A percentile compares a stretch with the other conserved stretches of the same genome.
These are phyloP conservation scores for Paramormyrops hopkinsi DNA, from an alignment of 2,797 vertebrate species.

Conservation along the genomic window DNA sequence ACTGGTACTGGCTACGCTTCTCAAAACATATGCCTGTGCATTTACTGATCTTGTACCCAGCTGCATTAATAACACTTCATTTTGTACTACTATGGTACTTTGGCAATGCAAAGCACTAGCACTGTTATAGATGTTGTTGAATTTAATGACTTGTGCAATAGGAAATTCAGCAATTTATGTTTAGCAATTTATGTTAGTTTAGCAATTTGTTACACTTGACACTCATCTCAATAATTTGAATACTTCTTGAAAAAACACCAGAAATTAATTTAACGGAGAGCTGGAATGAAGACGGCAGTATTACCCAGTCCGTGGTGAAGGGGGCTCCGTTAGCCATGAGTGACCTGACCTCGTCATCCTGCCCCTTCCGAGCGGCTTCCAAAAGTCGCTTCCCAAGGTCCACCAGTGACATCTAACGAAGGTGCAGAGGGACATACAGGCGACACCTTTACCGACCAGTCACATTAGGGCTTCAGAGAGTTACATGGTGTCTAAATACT, in stretches of 20 bases:
- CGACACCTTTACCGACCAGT: background rate
- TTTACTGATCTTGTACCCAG: background rate
- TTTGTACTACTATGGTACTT: background rate
- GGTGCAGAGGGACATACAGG: constrained; percentile 15
- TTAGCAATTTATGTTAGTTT: background rate
- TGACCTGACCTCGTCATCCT: constrained; percentile 82
- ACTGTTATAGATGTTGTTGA: background rate
- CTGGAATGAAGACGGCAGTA: background rate
- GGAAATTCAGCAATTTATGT: background rate
- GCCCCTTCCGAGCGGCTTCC: constrained; percentile 81
- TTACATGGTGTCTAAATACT: background rate
- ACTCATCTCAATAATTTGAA: background rate
- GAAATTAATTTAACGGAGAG: background rate
- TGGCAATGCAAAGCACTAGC: background rate
- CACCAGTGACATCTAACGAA: constrained; percentile 77
- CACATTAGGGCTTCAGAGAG: background rate
- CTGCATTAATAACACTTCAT: background rate
- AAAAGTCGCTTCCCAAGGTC: constrained; percentile 86
- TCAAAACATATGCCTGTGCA: background rate
- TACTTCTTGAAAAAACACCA: background rate
- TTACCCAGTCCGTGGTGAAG: constrained; percentile 90
- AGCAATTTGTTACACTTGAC: background rate
- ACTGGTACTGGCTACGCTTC: background rate
- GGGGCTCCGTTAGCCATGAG: constrained; percentile 86
- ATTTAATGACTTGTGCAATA: background rate